Evolutionary conservation across 92 coral and sea anemone genomes (phyloP), one percentile per base, ranked within the genome.

Genomic region (Palythoa grandis): DNA sequence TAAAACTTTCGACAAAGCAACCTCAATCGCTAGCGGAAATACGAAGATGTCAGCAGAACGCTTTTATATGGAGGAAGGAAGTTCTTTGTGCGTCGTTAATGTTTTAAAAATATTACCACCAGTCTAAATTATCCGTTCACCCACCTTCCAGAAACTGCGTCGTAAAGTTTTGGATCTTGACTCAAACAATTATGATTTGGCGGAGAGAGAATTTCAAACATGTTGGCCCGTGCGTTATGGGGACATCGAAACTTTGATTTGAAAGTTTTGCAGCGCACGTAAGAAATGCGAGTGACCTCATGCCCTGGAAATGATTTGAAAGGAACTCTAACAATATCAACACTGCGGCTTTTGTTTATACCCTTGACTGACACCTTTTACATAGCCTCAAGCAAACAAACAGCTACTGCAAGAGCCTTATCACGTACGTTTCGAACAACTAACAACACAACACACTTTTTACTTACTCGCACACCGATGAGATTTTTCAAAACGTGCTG

Each of bases 381-480:
- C 63, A 66, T 80, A n/a, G 85, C 85, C 85, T 29, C 85, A 70
- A 80, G 85, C 85, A 67, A 78, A 60, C 54, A 66, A 80, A n/a
- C 12, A 78, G 67, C 13, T 22, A 10, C 3, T 12, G 40, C 43
- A 63, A 19, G 57, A 19, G 3, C 9, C 14, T 19, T 19, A 67
- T 80, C 85, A 80, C 85, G 85, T 80, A 65, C 85, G 40, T 74
- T 12, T 22, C 20, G 40, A 80, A 25, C 9, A n/a, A 24, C 47
- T 20, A 9, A 65, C 57, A n/a, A 20, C 38, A 66, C 9, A 79
- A 66, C 72, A 43, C 23, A 80, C 85, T 60, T 47, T 80, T 66
- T 47, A 63, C 56, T 22, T 22, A 4, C 61, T 20, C 39, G 47
- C 7, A 63, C 24, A 63, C 7, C 24, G 61, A 29, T 39, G 52